These are phyloP conservation scores for Lagopus muta DNA, from an alignment of 2,113 vertebrate species.

Conservation along the genomic window DNA sequence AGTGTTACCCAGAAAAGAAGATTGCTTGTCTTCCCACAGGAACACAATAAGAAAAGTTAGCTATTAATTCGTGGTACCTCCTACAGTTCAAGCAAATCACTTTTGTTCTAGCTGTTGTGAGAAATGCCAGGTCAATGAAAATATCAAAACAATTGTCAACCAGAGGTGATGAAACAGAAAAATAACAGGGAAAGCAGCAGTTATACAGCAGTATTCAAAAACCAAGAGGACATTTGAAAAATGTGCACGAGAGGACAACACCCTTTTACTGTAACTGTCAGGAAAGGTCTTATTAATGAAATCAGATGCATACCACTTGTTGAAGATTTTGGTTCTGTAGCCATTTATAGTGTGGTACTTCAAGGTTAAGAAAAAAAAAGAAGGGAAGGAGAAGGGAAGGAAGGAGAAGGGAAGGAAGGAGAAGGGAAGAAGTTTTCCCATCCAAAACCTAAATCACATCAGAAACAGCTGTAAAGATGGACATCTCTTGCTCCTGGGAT, in stretches of 20 bases:
- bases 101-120: slow-evolving; percentile 51
- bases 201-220: not conserved
- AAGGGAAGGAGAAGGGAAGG: no score
- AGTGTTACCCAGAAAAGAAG: slow-evolving; percentile 64
- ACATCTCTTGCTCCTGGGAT: not conserved
- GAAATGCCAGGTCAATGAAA: slow-evolving; percentile 31
- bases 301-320: not conserved
- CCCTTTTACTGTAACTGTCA: not conserved
- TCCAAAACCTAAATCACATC: not conserved
- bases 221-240: not conserved
- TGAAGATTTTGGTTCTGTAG: not conserved
- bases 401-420: not conserved
- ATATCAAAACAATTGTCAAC: slow-evolving; percentile 18
- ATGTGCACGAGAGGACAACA: not conserved
- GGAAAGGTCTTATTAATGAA: slow-evolving; percentile 24
- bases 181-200: not conserved
- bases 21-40: slow-evolving; percentile 53
- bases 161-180: not conserved
- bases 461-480: not conserved
- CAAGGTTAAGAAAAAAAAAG: not conserved
- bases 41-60: slow-evolving; percentile 57
- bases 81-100: slow-evolving; percentile 41
- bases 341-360: not conserved
- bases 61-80: slow-evolving; percentile 41
- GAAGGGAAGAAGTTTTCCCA: not conserved